Conservation (phyloP, 2,113 vertebrate genomes). For the Galbula dea region DNA sequence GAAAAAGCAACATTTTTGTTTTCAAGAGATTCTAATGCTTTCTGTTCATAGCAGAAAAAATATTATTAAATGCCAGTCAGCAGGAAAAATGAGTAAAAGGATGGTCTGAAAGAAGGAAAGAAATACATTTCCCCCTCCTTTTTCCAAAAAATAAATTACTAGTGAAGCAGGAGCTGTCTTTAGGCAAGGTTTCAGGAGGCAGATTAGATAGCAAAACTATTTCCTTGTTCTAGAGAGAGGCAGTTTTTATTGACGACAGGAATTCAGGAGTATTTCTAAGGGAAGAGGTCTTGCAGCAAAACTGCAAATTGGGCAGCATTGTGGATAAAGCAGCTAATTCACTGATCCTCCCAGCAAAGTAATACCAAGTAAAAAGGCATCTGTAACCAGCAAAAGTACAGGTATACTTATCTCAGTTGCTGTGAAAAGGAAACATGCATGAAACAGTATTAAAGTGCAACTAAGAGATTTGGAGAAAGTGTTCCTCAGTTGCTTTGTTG, state of each 20-base stretch:
- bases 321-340: background rate
- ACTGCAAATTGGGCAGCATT: background rate
- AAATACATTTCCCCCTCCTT: slow-evolving; percentile 12
- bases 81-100: slow-evolving; percentile 33
- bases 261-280: slow-evolving; percentile 45
- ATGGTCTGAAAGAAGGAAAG: background rate
- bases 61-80: slow-evolving; percentile 38
- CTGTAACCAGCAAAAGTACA: background rate
- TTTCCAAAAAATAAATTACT: slow-evolving; percentile 42
- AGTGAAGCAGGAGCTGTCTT: slow-evolving; percentile 20
- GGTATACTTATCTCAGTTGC: background rate
- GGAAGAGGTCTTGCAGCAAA: slow-evolving; percentile 40
- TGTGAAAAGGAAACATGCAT: background rate
- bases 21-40: slow-evolving; percentile 5
- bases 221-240: slow-evolving; percentile 31
- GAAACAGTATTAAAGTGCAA: background rate
- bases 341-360: slow-evolving; percentile 39
- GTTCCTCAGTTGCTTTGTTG: background rate
- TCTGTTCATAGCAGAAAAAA: slow-evolving; percentile 20
- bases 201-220: slow-evolving; percentile 50
- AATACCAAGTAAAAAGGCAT: slow-evolving; percentile 39
- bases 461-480: background rate
- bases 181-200: slow-evolving; percentile 32
- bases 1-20: background rate
- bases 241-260: slow-evolving; percentile 41